Percentiles rank a stretch among this genome's conserved stretches.
phyloP scores from a whole-genome alignment of 2,113 vertebrate species.

The Panthera leo region DNA sequence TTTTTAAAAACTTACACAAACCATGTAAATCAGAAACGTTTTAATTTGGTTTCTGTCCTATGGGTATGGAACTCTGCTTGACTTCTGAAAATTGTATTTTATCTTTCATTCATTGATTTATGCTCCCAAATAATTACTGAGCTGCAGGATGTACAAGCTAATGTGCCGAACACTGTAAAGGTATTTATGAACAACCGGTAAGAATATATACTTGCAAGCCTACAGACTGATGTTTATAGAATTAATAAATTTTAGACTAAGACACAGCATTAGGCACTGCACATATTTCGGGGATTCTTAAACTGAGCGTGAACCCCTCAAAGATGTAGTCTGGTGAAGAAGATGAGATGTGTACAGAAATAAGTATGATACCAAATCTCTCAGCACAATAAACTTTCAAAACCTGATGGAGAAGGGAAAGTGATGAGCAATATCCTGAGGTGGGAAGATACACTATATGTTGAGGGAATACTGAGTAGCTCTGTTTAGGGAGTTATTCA shows the following conservation, averaged over 20 bases:
- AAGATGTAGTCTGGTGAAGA: background rate
- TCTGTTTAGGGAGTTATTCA: background rate
- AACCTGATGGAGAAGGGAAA: background rate
- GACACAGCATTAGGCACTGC: background rate
- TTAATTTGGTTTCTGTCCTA: background rate
- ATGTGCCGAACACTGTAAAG: background rate
- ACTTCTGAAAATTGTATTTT: background rate
- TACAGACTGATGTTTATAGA: background rate
- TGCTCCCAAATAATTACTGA: background rate
- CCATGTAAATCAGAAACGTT: background rate
- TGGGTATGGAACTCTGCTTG: background rate
- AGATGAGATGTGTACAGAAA: background rate
- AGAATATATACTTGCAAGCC: background rate
- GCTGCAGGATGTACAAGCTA: background rate
- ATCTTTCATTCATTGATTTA: background rate
- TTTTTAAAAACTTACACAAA: background rate
- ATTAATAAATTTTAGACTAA: slow-evolving; percentile 12
- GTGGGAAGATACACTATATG: background rate
- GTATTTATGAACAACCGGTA: background rate
- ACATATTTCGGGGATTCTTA: background rate
- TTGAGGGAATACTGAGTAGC: too few relatives aligned
- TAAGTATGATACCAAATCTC: background rate
- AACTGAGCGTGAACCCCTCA: background rate
- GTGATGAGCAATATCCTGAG: background rate
- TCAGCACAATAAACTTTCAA: background rate